These are phyloP conservation scores for Drosophila varians DNA, from an alignment of 1,140 invertebrate genomes.

Conservation along the genomic window DNA sequence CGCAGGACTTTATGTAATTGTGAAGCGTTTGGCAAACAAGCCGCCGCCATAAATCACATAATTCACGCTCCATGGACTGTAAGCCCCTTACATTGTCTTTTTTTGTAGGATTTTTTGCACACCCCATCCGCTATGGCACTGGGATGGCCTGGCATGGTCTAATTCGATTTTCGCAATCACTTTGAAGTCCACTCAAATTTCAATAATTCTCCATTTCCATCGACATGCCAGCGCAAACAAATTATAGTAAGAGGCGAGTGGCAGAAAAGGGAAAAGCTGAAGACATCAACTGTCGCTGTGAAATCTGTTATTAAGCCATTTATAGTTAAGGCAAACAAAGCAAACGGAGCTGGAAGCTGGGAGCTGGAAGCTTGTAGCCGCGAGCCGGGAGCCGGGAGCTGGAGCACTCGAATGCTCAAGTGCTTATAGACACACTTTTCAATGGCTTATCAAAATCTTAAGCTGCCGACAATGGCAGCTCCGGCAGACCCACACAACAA, in stretches of 20 bases:
- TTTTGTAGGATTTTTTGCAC: constrained; percentile 11
- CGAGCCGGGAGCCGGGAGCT: neutral
- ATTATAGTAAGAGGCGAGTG: constrained; percentile 49
- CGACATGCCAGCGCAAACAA: constrained; percentile 65
- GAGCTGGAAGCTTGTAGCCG: neutral
- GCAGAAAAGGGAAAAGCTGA: constrained; percentile 10
- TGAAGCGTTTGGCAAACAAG: constrained; percentile 73
- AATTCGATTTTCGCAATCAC: constrained; percentile 73
- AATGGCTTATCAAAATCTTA: constrained; percentile 79
- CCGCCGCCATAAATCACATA: constrained; percentile 75
- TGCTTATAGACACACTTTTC: constrained; percentile 77
- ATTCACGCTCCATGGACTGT: constrained; percentile 63
- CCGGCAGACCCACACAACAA: constrained; percentile 4
- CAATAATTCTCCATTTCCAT: constrained; percentile 70
- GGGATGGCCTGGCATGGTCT: constrained; percentile 26
- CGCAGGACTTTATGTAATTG: constrained; percentile 71
- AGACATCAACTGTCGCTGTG: constrained; percentile 63
- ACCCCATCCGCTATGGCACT: too few species aligned
- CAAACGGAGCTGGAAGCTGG: neutral
- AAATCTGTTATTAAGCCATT: constrained; percentile 70
- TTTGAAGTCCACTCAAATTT: constrained; percentile 81
- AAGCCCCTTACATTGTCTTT: constrained; percentile 62
- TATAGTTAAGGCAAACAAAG: constrained; percentile 60
- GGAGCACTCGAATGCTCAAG: constrained; percentile 59
- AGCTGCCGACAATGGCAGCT: constrained; percentile 62